These are phyloP conservation scores for Martes flavigula DNA, from an alignment of 2,797 vertebrate species.

Conservation along the genomic window DNA sequence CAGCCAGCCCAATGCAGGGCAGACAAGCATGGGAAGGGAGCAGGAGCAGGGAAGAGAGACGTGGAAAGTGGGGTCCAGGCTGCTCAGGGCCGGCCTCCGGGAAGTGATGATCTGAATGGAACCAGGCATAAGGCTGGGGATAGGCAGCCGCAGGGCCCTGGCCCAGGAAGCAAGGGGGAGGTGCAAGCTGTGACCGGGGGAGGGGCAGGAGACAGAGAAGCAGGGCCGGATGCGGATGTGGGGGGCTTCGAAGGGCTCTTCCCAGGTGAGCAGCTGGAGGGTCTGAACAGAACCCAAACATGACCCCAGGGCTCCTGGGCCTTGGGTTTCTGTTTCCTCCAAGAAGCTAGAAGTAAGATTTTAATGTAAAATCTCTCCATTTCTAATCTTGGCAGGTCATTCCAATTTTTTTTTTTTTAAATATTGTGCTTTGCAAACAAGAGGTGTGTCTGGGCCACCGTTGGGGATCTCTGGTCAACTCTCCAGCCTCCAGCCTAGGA, in stretches of 20 bases:
- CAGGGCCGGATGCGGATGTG: rapidly evolving
- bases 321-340: not conserved
- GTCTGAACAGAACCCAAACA: rapidly evolving
- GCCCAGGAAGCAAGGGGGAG: not conserved
- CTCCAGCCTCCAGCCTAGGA: not conserved
- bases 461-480: not conserved
- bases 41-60: not conserved
- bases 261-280: not conserved
- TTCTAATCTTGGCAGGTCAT: not conserved
- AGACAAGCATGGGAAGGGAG: not conserved
- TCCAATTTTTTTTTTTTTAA: not conserved
- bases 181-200: not conserved
- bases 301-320: not conserved
- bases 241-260: not conserved
- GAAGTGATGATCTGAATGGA: not conserved
- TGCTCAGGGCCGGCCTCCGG: not conserved
- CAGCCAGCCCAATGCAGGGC: not conserved
- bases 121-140: not conserved
- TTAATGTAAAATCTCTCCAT: not conserved
- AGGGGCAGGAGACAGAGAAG: not conserved
- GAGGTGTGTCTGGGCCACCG: not conserved
- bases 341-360: not conserved
- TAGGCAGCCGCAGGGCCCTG: not conserved
- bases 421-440: not conserved
- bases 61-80: not conserved